Evolutionary conservation across 2,113 vertebrate species (phyloP).

Genomic region (Equus quagga): DNA sequence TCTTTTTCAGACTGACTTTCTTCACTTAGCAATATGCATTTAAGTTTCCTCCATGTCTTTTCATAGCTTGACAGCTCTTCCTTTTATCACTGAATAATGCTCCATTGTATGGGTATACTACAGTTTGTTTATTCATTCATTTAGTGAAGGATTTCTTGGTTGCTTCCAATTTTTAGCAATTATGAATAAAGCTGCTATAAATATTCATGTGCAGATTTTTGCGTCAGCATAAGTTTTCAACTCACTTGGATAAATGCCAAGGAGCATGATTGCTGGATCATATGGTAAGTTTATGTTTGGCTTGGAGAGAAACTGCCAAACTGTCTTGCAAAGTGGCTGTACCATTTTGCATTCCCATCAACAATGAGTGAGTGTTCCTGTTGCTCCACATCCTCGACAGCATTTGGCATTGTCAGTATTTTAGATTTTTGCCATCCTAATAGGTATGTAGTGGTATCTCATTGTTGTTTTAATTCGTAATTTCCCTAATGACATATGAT

Average conservation of each 20-base stretch:
- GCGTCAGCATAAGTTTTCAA: neutral
- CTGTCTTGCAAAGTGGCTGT: neutral
- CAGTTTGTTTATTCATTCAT: neutral
- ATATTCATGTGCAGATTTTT: neutral
- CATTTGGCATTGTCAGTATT: neutral
- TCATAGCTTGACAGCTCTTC: neutral
- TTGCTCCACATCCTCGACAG: neutral
- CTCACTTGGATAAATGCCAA: neutral
- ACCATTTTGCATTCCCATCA: neutral
- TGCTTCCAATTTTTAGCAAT: neutral
- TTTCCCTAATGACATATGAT: neutral
- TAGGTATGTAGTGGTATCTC: neutral
- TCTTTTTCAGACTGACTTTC: neutral
- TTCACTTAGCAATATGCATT: neutral
- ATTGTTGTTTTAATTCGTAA: neutral
- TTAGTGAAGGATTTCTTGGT: neutral
- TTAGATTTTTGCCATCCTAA: neutral
- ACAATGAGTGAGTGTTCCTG: neutral
- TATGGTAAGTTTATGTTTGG: neutral
- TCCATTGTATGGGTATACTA: neutral
- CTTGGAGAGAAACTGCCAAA: neutral
- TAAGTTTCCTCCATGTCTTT: neutral
- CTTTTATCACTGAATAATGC: neutral
- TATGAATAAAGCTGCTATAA: neutral
- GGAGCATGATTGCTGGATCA: neutral